phyloP scores from a whole-genome alignment of 2,797 vertebrate genomes.

The Pangasius larnaudii region DNA sequence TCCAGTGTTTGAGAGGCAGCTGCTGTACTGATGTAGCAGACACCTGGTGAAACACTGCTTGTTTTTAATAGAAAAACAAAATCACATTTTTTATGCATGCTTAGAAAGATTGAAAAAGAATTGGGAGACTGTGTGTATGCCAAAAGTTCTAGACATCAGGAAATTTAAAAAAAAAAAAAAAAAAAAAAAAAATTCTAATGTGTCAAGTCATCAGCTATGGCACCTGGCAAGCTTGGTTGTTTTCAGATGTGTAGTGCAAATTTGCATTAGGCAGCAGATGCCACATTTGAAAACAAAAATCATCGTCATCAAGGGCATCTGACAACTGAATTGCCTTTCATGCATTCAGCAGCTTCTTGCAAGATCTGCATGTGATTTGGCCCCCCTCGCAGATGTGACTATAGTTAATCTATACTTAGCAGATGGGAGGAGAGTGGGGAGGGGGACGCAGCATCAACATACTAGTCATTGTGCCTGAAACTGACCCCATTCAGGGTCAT shows the following conservation, averaged over 20 bases:
- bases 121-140: background rate
- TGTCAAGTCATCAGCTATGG: constrained; percentile 30
- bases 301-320: constrained; percentile 52
- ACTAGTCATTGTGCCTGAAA: constrained; percentile 67
- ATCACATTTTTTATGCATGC: constrained; percentile 28
- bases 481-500: constrained; percentile 71
- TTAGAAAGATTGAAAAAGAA: constrained; percentile 9
- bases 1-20: constrained; percentile 61
- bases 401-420: constrained; percentile 65
- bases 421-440: constrained; percentile 53
- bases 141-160: background rate
- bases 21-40: constrained; percentile 53
- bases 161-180: background rate
- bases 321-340: constrained; percentile 60
- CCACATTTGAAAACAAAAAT: constrained; percentile 29
- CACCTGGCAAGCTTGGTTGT: constrained; percentile 36
- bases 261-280: constrained; percentile 56
- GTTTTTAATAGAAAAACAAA: constrained; percentile 16
- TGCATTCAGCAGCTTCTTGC: constrained; percentile 46
- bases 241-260: constrained; percentile 38
- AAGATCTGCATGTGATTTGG: constrained; percentile 59
- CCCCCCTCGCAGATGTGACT: constrained; percentile 60
- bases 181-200: background rate
- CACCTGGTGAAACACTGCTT: constrained; percentile 57
- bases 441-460: constrained; percentile 64